A percentile compares a stretch with the other conserved stretches of the same genome.
Evolutionary conservation across 2,797 vertebrate species (phyloP).

Genomic region (Florisuga fusca): DNA sequence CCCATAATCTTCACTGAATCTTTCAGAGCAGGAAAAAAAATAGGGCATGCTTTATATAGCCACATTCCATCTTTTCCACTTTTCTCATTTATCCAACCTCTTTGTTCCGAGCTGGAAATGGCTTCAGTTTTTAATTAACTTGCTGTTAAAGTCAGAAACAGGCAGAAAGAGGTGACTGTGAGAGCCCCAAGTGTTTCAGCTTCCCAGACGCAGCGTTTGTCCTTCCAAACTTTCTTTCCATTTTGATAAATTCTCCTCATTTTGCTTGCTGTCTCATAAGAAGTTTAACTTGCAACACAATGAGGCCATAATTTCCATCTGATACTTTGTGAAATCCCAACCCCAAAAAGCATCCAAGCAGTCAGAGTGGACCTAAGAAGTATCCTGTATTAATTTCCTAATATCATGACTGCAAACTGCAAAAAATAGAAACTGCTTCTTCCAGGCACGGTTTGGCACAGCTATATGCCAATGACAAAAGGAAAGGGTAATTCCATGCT

Average conservation of each 20-base stretch:
- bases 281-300: not conserved
- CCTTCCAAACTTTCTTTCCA: not conserved
- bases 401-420: not conserved
- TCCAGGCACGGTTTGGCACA: not conserved
- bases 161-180: not conserved
- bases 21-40: not conserved
- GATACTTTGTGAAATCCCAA: not conserved
- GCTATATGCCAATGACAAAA: not conserved
- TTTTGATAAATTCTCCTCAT: not conserved
- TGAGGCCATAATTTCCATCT: not conserved
- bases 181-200: not conserved
- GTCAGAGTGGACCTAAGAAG: not conserved
- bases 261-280: not conserved
- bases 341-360: not conserved
- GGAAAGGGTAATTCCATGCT: not conserved
- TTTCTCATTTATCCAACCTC: slow-evolving; percentile 26
- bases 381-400: not conserved
- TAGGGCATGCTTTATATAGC: slow-evolving; percentile 27
- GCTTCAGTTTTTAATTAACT: not conserved
- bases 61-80: not conserved
- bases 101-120: not conserved
- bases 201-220: not conserved
- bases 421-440: not conserved
- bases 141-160: not conserved
- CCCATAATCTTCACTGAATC: not conserved